Evolutionary conservation across 2,888 invertebrate species (phyloP), one percentile per base, ranked within the genome.

Genomic region (Smittia sp.): DNA sequence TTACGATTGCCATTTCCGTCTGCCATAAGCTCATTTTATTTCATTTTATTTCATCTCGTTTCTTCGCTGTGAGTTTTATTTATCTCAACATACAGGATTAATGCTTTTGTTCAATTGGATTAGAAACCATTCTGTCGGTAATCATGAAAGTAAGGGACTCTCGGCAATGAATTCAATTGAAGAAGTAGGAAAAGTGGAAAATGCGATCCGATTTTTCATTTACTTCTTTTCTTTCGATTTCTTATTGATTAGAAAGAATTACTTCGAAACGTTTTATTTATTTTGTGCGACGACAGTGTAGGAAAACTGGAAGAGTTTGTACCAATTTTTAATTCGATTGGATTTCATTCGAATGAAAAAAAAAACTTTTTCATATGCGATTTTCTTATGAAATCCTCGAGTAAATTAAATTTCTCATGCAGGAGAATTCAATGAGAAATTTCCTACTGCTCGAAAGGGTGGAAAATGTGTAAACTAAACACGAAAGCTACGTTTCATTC

Each of bases 61-160:
- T 39, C 20, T 27, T 67, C 22, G 11, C 24, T 66, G 13, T 67
- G 66, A 67, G 27, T 41, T 67, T 39, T 68, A 68, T 68, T 68
- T 68, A 68, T 46, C 68, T 68, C 46, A 68, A 68, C 68, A 46
- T 41, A 68, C 41, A 41, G 69, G 69, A 69, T 69, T 69, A 69
- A 69, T 69, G 54, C 69, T 25, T 25, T 54, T 27, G 69, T 69
- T 69, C 54, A 32, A 69, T 69, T 54, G 69, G 69, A 69, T 69
- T 69, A 69, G 69, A 69, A 69, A 54, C 69, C 69, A 69, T 69
- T 69, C 15, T 27, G 18, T 54, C 6, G 18, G 58, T 58, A 20
- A 20, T 58, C 58, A 18, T 58, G 46, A 46, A 46, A 58, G 58
- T 22, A n/a, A 58, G 1, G 58, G n/a, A 6, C 9, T 4, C 20